Percentiles rank a stretch among this genome's conserved stretches.
Evolutionary conservation across 2,888 invertebrate genomes (phyloP).

Genomic region (Lymantria monacha): DNA sequence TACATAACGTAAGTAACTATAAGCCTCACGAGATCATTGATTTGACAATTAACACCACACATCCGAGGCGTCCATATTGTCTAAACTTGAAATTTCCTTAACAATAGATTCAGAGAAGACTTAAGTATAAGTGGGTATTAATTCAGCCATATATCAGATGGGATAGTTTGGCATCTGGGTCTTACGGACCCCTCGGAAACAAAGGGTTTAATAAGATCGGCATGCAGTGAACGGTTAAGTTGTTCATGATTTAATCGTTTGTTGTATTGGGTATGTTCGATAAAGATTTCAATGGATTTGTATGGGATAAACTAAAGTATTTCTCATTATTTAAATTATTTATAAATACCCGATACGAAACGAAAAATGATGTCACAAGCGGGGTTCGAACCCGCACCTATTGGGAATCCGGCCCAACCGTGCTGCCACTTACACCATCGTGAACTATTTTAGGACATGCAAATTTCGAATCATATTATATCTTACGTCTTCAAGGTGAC

Average conservation of each 20-base stretch:
- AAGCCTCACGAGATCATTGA: conserved; percentile 4
- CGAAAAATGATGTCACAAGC: too few relatives aligned
- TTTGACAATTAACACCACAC: conserved; percentile 8
- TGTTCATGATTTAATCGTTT: conserved; percentile 41
- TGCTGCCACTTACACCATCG: too few relatives aligned
- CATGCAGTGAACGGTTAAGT: conserved; percentile 34
- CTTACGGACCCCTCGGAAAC: conserved; percentile 48
- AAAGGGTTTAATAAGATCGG: conserved; percentile 64
- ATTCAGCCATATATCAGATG: conserved; percentile 71
- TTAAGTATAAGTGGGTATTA: conserved; percentile 72
- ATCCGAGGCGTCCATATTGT: conserved; percentile 39
- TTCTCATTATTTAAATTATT: not conserved
- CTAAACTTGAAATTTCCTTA: conserved; percentile 61
- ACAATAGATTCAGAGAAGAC: conserved; percentile 60
- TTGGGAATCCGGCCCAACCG: too few relatives aligned
- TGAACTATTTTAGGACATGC: too few relatives aligned
- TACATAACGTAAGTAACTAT: not conserved
- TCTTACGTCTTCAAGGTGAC: too few relatives aligned
- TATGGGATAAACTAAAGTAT: not conserved
- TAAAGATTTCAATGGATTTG: conserved; percentile 1
- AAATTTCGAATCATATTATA: too few relatives aligned
- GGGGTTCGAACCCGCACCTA: too few relatives aligned
- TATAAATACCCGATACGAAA: too few relatives aligned
- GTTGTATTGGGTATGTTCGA: conserved; percentile 15
- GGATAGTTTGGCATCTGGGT: conserved; percentile 55